These are phyloP conservation scores for Erebia aethiops DNA, from an alignment of 2,888 invertebrate genomes.

Conservation along the genomic window DNA sequence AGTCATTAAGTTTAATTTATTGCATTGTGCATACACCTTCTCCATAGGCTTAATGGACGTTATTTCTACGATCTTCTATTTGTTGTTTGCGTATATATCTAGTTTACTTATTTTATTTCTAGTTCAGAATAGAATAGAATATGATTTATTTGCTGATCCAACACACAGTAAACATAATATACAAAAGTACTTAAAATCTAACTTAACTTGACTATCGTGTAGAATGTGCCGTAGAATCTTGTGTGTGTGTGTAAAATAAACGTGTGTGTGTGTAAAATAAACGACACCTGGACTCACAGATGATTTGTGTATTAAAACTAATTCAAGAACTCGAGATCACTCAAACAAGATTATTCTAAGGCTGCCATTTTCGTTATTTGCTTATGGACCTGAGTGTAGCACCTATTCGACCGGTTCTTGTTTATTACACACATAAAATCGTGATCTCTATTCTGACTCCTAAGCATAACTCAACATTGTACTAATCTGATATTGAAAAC, in stretches of 20 bases:
- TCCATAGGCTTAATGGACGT: slow-evolving; percentile 53
- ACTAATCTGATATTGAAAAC: slow-evolving; percentile 40
- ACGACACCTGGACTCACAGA: background rate
- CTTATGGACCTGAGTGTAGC: background rate
- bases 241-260: too few relatives aligned
- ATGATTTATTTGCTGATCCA: too few relatives aligned
- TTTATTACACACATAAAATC: slow-evolving; percentile 37
- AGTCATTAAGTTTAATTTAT: slow-evolving; percentile 65
- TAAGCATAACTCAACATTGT: slow-evolving; percentile 39
- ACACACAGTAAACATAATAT: too few relatives aligned
- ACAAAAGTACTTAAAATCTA: too few relatives aligned
- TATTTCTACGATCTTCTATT: slow-evolving; percentile 13
- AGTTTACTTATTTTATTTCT: slow-evolving; percentile 7
- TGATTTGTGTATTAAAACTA: background rate
- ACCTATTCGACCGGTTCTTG: slow-evolving; percentile 30
- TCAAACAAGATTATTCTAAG: background rate
- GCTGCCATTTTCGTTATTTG: slow-evolving; percentile 12
- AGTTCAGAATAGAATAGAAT: too few relatives aligned
- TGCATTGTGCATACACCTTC: slow-evolving; percentile 47
- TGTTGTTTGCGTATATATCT: slow-evolving; percentile 5
- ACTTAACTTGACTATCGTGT: too few relatives aligned
- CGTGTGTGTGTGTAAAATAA: too few relatives aligned
- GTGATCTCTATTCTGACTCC: slow-evolving; percentile 33
- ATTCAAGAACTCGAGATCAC: slow-evolving; percentile 9
- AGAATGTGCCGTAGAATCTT: too few relatives aligned